Percentiles rank a stretch among this genome's conserved stretches.
Conservation (phyloP, 1,140 invertebrate species). For the Drosophila fuyamai region DNA sequence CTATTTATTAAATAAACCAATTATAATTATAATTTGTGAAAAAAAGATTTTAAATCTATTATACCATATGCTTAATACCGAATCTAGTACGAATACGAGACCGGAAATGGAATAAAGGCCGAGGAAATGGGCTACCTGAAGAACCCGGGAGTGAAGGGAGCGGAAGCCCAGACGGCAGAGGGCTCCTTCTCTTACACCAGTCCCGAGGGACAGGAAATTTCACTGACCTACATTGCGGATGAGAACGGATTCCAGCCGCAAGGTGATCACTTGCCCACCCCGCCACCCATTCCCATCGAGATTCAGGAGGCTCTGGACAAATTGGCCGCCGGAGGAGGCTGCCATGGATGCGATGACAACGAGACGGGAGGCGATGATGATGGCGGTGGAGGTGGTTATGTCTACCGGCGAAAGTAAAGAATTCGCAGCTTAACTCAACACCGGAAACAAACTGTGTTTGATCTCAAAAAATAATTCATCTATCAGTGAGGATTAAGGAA, state of each 20-base stretch:
- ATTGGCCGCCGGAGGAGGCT: slow-evolving; percentile 88
- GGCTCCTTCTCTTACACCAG: slow-evolving; percentile 91
- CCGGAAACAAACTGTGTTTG: background rate
- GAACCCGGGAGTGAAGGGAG: slow-evolving; percentile 87
- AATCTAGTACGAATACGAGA: slow-evolving; percentile 86
- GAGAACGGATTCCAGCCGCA: slow-evolving; percentile 91
- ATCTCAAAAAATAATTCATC: background rate
- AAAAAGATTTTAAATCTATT: too few relatives aligned
- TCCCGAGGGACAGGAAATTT: slow-evolving; percentile 89
- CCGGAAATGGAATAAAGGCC: slow-evolving; percentile 89
- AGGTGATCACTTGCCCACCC: slow-evolving; percentile 91
- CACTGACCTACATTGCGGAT: slow-evolving; percentile 91
- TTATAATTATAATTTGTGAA: too few relatives aligned
- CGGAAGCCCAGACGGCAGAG: slow-evolving; percentile 87
- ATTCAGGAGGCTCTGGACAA: slow-evolving; percentile 93
- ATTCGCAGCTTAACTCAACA: background rate
- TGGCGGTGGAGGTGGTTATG: slow-evolving; percentile 55
- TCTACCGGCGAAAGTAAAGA: slow-evolving; percentile 50
- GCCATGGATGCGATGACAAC: slow-evolving; percentile 85
- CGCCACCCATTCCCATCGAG: slow-evolving; percentile 92
- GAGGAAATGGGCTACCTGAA: slow-evolving; percentile 89
- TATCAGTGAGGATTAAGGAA: background rate
- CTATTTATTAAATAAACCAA: too few relatives aligned
- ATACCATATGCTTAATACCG: background rate
- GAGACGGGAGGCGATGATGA: slow-evolving; percentile 79